Evolutionary conservation across 2,113 vertebrate species (phyloP), one percentile per base, ranked within the genome.

Genomic region (Atherinomorus stipes): DNA sequence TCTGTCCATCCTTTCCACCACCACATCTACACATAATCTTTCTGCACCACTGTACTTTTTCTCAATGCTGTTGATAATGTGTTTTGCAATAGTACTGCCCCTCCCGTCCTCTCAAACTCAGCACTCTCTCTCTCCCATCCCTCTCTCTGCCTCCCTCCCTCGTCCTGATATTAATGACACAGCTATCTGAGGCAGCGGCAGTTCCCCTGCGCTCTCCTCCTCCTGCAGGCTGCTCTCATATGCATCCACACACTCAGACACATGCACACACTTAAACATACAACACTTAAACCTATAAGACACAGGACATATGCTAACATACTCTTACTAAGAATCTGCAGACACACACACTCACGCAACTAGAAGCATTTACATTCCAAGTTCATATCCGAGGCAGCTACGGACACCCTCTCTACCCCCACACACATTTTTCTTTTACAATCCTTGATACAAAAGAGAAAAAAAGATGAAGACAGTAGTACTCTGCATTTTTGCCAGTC

Each of bases 21-120:
- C 25, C 23, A 19, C 15, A 53, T 38, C 19, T 4, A 21, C 21
- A 26, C 22, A 7, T 11, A 47, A 57, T 52, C 34, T 34, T 50
- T 64, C 54, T 45, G 26, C 21, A 25, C 58, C 21, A 68, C 4
- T 49, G 42, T 45, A 49, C 65, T 73, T 72, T 76, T 73, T 72
- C 40, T 71, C 63, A 69, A 16, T 86, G 78, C 80, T 85, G 83
- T 84, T 88, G 78, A 92, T 92, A 92, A 68, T 63, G 67, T 81
- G 67, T 68, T 69, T 75, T 78, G 74, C 74, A 92, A 96, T 83
- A 88, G 65, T 54, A 56, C 61, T 21, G 81, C 91, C 84, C 90
- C 91, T 92, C 96, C 96, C 96, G 93, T 94, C 93, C 93, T 91
- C 89, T 94, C 90, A 42, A 83, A 75, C 93, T 91, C 94, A 70